These are phyloP conservation scores for Denticeps clupeoides DNA, from an alignment of 2,797 vertebrate genomes.

Conservation along the genomic window DNA sequence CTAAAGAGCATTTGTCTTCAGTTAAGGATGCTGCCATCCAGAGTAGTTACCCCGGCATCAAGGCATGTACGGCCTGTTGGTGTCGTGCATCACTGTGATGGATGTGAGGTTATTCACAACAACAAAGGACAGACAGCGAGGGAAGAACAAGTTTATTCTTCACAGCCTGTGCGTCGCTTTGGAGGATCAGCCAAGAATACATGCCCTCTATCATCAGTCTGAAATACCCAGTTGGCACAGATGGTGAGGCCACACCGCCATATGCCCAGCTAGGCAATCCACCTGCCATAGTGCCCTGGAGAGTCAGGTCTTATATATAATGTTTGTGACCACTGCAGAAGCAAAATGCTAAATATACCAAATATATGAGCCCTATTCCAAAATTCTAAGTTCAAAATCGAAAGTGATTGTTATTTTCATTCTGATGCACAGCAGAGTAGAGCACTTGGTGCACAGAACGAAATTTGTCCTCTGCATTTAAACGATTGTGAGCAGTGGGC, in stretches of 20 bases:
- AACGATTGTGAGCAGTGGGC: too few species aligned
- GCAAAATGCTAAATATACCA: neutral
- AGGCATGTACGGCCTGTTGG: constrained; percentile 12
- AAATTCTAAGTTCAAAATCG: too few species aligned
- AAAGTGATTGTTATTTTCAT: too few species aligned
- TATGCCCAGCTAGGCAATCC: constrained; percentile 26
- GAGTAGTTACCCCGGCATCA: constrained; percentile 10
- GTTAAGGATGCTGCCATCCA: constrained; percentile 12
- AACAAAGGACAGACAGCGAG: constrained; percentile 34
- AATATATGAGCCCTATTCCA: neutral
- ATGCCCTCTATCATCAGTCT: constrained; percentile 26
- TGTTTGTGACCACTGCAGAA: too few species aligned
- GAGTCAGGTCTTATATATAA: neutral
- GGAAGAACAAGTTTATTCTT: constrained; percentile 31
- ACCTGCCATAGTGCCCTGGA: constrained; percentile 16
- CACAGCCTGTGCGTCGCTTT: constrained; percentile 22
- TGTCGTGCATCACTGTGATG: constrained; percentile 32
- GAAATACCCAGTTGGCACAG: constrained; percentile 21
- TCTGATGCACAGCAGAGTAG: too few species aligned
- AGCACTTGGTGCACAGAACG: too few species aligned
- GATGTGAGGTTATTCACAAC: constrained; percentile 36
- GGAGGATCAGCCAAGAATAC: constrained; percentile 30
- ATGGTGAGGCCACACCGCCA: constrained; percentile 17
- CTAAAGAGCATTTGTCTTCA: constrained; percentile 18
- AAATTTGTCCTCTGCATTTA: too few species aligned